Evolutionary conservation across 2,888 invertebrate genomes (phyloP), one percentile per base, ranked within the genome.

Genomic region (Nymphalis c-album): DNA sequence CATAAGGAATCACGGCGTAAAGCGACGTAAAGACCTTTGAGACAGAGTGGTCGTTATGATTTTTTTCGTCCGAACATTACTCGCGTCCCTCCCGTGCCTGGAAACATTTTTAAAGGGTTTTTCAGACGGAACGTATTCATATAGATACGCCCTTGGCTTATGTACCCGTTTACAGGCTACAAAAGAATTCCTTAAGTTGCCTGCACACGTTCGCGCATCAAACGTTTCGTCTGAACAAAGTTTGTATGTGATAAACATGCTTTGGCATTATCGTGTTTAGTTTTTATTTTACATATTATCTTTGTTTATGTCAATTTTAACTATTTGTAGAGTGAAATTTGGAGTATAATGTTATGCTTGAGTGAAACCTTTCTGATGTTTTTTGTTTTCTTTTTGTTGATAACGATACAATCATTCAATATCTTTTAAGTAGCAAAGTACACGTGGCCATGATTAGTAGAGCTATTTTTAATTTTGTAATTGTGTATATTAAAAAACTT

Each of bases 61-160:
- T 75, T 75, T 74, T 75, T 74, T 71, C 69, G 57, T 71, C 68
- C 68, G 60, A 67, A 61, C 73, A 73, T 74, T 74, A 70, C 70
- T 73, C 71, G 55, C 60, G 58, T 65, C 63, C 62, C 71, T 67
- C 64, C 63, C 68, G 63, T 71, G 70, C 70, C 70, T 69, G 68
- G 65, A 65, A 71, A 66, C 66, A 60, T 69, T 74, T 71, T 70
- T 68, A 71, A 71, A 62, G 68, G 66, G 59, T 69, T 69, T 73
- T 67, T 63, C 67, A 71, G 73, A 70, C 69, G 50, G 70, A 62
- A 70, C 67, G 67, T 73, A 70, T 67, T 65, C 63, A 67, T 58
- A 63, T 68, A 70, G 68, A 68, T 55, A 64, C 51, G 26, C 64
- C 62, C 64, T 69, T 65, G 51, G 67, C 55, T 68, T 72, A 48